Evolutionary conservation across 2,888 invertebrate species (phyloP), one percentile per base, ranked within the genome.

Genomic region (Scaptomyza flava): DNA sequence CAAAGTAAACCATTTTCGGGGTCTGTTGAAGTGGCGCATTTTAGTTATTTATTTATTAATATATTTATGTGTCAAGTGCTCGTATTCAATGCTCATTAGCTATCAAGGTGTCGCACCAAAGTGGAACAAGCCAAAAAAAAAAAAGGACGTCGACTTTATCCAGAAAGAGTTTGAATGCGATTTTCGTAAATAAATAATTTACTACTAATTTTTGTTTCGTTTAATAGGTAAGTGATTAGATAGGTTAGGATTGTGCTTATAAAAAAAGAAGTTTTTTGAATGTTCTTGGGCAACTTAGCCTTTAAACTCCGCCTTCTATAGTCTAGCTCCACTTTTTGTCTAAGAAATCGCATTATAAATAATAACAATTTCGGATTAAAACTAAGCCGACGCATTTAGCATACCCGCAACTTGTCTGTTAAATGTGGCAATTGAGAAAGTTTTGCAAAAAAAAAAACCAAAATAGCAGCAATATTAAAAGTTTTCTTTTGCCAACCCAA

Each of bases 11-110:
- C 23, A 43, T 33, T 45, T 52, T 60, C 58, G 33, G 38, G 14
- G 3, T 38, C 38, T 36, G 23, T 52, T 72, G 59, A 58, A 75
- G 64, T 79, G 71, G 34, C 68, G 70, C 68, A 70, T 80, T 77
- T 77, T 61, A 50, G 27, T 61, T 66, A 68, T 54, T 81, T 77
- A 70, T 47, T 69, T 77, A 65, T 80, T 64, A 70, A 71, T 72
- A 20, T 20, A 3, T 58, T 48, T 3, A 14, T 14, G 56, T 74
- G 51, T 65, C 51, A 45, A 61, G 59, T 56, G 62, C 36, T 57
- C 31, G 6, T 38, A 53, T 59, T 59, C 33, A 47, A 51, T 33
- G 56, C 34, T 60, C 34, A 70, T 63, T 62, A 46, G 62, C 62
- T 65, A 48, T 56, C 17, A 17, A 17, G 1, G 17, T 17, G 17